Conservation (phyloP, 2,113 vertebrate genomes). For the Rousettus leschenaultii region DNA sequence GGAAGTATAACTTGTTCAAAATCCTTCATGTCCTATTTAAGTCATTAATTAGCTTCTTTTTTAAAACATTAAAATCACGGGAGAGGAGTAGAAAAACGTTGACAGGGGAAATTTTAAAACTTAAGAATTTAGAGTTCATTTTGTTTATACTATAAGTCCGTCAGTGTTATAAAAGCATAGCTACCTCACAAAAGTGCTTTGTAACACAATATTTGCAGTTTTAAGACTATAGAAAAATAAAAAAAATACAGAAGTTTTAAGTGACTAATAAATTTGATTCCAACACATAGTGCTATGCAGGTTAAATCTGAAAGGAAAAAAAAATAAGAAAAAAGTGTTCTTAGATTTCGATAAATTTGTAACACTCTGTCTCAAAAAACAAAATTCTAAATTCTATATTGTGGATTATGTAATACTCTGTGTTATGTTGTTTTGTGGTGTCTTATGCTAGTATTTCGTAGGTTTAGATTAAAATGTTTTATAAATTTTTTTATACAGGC, state of each 20-base stretch:
- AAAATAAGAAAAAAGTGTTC: neutral
- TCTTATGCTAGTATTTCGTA: neutral
- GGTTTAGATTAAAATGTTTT: slow-evolving; percentile 12
- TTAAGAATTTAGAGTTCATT: neutral
- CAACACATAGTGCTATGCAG: neutral
- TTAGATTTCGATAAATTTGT: neutral
- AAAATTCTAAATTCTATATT: neutral
- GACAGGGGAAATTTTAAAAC: slow-evolving; percentile 43
- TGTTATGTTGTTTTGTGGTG: neutral
- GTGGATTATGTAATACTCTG: slow-evolving; percentile 2
- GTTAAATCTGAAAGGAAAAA: neutral
- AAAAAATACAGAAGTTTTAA: neutral
- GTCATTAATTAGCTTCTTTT: slow-evolving; percentile 72
- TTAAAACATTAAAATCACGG: slow-evolving; percentile 23
- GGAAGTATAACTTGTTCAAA: slow-evolving; percentile 61
- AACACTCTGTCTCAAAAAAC: neutral
- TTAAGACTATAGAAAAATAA: neutral
- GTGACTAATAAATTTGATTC: neutral
- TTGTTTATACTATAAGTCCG: neutral
- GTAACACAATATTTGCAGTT: neutral
- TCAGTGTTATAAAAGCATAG: neutral
- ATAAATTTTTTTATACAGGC: slow-evolving; percentile 6
- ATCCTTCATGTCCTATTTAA: slow-evolving; percentile 57
- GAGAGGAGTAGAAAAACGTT: neutral
- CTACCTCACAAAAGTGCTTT: neutral